These are phyloP conservation scores for Seira sanloemensis DNA, from an alignment of 2,888 invertebrate species.

Conservation along the genomic window DNA sequence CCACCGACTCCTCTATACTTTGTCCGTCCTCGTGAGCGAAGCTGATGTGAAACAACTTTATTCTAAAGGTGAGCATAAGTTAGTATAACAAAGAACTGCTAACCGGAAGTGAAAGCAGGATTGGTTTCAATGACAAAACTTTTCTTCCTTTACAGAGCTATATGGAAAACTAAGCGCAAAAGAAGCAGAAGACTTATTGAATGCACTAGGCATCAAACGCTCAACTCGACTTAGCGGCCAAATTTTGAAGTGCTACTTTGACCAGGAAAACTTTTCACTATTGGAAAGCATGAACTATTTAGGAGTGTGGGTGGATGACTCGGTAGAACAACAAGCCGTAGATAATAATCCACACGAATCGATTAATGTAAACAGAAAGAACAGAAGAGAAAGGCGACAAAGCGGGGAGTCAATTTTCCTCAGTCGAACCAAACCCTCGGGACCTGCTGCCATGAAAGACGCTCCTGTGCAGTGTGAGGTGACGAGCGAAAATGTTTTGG, in stretches of 20 bases:
- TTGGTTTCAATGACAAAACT: not conserved
- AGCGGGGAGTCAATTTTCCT: not conserved
- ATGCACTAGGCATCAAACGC: slow-evolving; percentile 58
- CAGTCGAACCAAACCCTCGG: not conserved
- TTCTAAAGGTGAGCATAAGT: slow-evolving; percentile 16
- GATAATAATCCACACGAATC: slow-evolving; percentile 13
- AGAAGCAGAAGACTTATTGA: slow-evolving; percentile 67
- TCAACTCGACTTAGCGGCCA: slow-evolving; percentile 41
- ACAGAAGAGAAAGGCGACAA: not conserved
- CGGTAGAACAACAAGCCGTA: not conserved
- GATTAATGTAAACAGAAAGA: not conserved
- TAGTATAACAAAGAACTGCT: too few species aligned
- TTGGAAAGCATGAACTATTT: slow-evolving; percentile 64
- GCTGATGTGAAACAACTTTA: slow-evolving; percentile 31
- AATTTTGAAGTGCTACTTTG: slow-evolving; percentile 66
- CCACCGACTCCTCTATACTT: slow-evolving; percentile 68
- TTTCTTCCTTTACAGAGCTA: slow-evolving; percentile 28
- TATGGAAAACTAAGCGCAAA: slow-evolving; percentile 61
- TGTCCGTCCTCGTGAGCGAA: slow-evolving; percentile 70
- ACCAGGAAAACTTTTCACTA: slow-evolving; percentile 62
- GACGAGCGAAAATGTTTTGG: not conserved
- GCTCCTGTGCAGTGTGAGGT: not conserved
- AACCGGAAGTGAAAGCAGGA: not conserved
- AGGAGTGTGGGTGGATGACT: slow-evolving; percentile 37
- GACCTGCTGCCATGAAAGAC: not conserved